A percentile compares a stretch with the other conserved stretches of the same genome.
phyloP scores from a whole-genome alignment of 2,888 invertebrate species.

The Eupithecia inturbata region DNA sequence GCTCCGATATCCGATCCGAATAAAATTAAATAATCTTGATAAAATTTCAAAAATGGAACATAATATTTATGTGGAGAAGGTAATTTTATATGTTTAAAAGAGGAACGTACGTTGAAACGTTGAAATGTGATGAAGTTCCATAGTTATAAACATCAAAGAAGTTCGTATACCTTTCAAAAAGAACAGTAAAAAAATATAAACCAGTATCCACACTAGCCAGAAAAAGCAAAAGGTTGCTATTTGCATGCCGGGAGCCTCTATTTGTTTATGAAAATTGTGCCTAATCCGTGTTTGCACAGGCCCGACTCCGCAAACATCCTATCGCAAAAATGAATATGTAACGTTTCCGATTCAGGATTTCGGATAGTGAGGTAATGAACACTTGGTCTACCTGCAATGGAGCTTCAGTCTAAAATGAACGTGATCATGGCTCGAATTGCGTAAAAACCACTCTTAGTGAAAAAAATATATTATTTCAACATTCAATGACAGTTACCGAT shows the following conservation, averaged over 20 bases:
- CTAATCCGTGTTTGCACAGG: conserved; percentile 14
- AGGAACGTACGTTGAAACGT: not conserved
- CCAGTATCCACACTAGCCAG: conserved; percentile 11
- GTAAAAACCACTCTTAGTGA: not conserved
- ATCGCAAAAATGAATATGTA: conserved; percentile 41
- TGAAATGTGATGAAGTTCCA: not conserved
- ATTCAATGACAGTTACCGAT: not conserved
- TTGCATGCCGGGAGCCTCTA: conserved; percentile 44
- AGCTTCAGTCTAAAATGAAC: not conserved
- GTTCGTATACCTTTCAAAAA: not conserved
- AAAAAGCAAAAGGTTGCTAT: conserved; percentile 33
- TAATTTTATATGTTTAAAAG: not conserved
- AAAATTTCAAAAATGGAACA: not conserved
- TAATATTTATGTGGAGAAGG: not conserved
- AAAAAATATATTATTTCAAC: not conserved
- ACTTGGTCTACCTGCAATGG: not conserved
- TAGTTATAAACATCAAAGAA: not conserved
- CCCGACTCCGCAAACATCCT: conserved; percentile 6
- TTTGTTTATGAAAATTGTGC: conserved; percentile 71
- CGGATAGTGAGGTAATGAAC: conserved; percentile 16
- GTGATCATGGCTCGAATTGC: not conserved
- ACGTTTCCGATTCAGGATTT: conserved; percentile 37
- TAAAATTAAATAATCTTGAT: not conserved
- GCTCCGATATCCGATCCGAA: not conserved
- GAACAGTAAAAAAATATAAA: not conserved